A percentile compares a stretch with the other conserved stretches of the same genome.
Conservation (phyloP, 2,888 invertebrate species). For the Phymatocera aterrima region DNA sequence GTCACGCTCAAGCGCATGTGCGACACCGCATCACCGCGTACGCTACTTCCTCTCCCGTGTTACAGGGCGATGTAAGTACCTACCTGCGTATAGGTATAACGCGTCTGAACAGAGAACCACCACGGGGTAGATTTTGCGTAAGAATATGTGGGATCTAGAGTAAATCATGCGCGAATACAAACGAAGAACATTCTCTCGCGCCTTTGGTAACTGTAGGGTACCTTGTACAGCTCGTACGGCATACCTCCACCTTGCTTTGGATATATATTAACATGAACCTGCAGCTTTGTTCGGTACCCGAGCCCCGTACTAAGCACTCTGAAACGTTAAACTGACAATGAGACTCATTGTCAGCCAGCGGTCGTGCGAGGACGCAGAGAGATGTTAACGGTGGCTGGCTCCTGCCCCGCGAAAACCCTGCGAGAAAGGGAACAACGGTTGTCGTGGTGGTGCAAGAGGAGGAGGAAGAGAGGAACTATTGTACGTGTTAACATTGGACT, state of each 20-base stretch:
- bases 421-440: neutral
- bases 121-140: too few relatives aligned
- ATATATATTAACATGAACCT: conserved; percentile 1
- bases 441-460: neutral
- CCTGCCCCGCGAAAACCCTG: neutral
- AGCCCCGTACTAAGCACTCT: conserved; percentile 34
- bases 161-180: neutral
- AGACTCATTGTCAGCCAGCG: conserved; percentile 34
- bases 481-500: conserved; percentile 26
- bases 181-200: too few relatives aligned
- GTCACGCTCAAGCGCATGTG: conserved; percentile 49
- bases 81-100: too few relatives aligned
- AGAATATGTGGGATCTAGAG: too few relatives aligned
- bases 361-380: neutral
- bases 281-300: conserved; percentile 32
- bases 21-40: conserved; percentile 4
- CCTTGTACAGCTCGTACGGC: too few relatives aligned
- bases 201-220: too few relatives aligned
- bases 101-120: too few relatives aligned
- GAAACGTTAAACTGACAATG: conserved; percentile 42
- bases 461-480: neutral
- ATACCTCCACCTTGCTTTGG: neutral
- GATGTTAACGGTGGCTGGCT: neutral
- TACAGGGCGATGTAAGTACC: neutral
- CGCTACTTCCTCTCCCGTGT: conserved; percentile 4